phyloP scores from a whole-genome alignment of 2,888 invertebrate genomes.

The Luffia ferchaultella region DNA sequence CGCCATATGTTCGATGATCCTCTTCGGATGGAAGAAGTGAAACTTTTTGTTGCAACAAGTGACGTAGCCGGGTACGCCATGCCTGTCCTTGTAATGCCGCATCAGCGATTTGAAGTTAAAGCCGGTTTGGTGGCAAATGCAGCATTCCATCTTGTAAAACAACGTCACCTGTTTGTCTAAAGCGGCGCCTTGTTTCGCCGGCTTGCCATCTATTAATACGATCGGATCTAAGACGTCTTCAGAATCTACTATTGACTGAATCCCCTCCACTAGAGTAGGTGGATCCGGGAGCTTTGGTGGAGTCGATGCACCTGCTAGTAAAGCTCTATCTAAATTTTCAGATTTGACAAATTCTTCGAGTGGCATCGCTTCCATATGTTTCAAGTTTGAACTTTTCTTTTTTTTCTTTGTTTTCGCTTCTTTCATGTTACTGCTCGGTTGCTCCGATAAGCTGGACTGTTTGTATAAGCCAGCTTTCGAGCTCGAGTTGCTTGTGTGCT shows the following conservation, averaged over 20 bases:
- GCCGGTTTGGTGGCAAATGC: conserved; percentile 49
- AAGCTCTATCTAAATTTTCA: conserved; percentile 40
- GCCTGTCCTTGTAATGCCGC: conserved; percentile 56
- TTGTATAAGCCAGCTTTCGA: conserved; percentile 14
- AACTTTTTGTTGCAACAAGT: conserved; percentile 56
- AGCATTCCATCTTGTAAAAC: conserved; percentile 60
- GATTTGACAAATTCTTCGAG: conserved; percentile 46
- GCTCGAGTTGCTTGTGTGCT: background rate
- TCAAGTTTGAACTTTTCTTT: conserved; percentile 38
- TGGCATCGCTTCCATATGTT: conserved; percentile 48
- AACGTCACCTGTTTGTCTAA: conserved; percentile 52
- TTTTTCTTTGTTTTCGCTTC: conserved; percentile 23
- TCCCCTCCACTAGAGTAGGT: too few species aligned
- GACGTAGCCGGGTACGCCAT: conserved; percentile 56
- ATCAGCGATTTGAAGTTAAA: conserved; percentile 53
- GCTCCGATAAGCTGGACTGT: conserved; percentile 23
- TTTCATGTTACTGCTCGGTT: conserved; percentile 35
- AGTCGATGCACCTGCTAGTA: conserved; percentile 22
- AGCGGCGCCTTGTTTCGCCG: conserved; percentile 46
- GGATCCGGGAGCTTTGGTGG: conserved; percentile 2
- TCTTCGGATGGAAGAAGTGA: conserved; percentile 57
- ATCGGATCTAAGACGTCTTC: conserved; percentile 35
- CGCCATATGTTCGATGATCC: conserved; percentile 59
- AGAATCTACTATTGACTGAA: background rate
- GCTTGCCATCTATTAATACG: conserved; percentile 46